Evolutionary conservation across 2,888 invertebrate genomes (phyloP).

Genomic region (Stenichneumon culpator): DNA sequence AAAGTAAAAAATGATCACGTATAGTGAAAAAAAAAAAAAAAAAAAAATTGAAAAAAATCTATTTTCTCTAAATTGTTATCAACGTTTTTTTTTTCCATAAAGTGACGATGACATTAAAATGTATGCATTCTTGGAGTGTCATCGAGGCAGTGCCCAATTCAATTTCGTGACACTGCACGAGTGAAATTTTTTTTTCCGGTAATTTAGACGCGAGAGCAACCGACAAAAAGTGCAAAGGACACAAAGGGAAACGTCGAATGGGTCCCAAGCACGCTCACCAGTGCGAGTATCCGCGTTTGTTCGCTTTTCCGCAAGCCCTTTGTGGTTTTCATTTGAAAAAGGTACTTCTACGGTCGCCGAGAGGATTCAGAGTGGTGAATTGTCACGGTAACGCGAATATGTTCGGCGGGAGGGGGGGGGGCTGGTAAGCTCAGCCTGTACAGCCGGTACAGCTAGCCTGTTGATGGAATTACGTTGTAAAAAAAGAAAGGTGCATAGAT

Average conservation of each 20-base stretch:
- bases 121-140: too few species aligned
- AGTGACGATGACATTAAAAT: too few species aligned
- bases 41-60: neutral
- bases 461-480: slow-evolving; percentile 12
- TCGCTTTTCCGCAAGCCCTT: neutral
- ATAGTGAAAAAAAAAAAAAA: neutral
- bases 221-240: neutral
- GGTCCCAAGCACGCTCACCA: neutral
- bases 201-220: neutral
- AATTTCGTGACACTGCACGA: neutral
- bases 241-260: neutral
- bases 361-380: slow-evolving; percentile 1
- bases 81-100: too few species aligned
- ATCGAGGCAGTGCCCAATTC: neutral
- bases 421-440: neutral
- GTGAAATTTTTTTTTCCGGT: neutral
- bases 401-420: neutral
- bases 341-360: neutral
- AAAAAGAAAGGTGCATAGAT: neutral
- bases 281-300: neutral
- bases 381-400: slow-evolving; percentile 7
- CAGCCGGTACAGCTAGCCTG: neutral
- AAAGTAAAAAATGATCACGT: neutral
- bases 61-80: neutral
- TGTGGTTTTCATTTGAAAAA: slow-evolving; percentile 12